Conservation (phyloP, 2,888 invertebrate genomes). For the Uloborus plumipes region DNA sequence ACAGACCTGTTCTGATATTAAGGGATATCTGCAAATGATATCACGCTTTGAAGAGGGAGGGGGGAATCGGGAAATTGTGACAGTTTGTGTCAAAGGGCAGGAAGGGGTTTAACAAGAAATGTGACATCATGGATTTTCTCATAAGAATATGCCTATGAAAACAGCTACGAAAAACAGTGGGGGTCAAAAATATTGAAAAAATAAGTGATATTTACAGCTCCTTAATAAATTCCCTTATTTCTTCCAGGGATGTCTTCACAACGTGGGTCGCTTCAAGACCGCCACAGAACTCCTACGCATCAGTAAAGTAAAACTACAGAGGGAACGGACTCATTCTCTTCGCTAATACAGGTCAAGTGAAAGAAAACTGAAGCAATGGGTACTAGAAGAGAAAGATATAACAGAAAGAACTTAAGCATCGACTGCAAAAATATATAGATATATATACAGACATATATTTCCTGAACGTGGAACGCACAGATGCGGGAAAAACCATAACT, state of each 20-base stretch:
- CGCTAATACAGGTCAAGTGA: not conserved
- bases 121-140: too few species aligned
- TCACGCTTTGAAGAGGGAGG: too few species aligned
- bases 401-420: constrained; percentile 26
- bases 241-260: constrained; percentile 57
- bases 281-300: constrained; percentile 57
- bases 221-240: not conserved
- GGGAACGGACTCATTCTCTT: not conserved
- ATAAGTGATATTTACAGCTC: too few species aligned
- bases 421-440: constrained; percentile 7
- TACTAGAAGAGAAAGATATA: not conserved
- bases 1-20: too few species aligned
- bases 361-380: constrained; percentile 2
- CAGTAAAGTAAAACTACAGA: constrained; percentile 49
- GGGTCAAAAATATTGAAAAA: too few species aligned
- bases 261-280: constrained; percentile 58
- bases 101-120: too few species aligned
- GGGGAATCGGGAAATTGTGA: too few species aligned
- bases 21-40: too few species aligned
- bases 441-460: constrained; percentile 13
- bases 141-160: too few species aligned
- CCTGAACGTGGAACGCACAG: constrained; percentile 54
- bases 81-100: too few species aligned
- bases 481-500: constrained; percentile 25
- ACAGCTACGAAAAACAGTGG: too few species aligned